Base-by-base conservation (phyloP, 2,113 vertebrate species). In the Pachycephala philippinensis region DNA sequence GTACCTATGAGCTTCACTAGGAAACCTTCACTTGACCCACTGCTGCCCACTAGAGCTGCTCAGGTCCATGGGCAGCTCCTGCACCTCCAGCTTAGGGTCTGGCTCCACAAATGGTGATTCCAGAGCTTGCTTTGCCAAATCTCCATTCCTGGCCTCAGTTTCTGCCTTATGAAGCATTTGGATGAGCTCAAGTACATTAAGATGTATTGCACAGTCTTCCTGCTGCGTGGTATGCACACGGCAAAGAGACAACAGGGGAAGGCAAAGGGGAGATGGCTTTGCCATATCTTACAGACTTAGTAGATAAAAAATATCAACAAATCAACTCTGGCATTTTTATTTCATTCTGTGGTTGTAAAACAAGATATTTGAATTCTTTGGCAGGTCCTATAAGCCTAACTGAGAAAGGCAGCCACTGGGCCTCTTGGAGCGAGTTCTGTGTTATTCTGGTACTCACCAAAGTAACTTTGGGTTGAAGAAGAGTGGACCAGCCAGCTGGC, bases 331-430 rank as follows among this genome's bases (percentile, higher is more conserved):
- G 27, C 44, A 68, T 19, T 16, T 79, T 5, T 33, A 50, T 71
- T 72, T 74, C 39, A 56, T 68, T 90, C 61, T 61, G 61, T 64
- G 53, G 47, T 39, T 88, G 33, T 56, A 75, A 90, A 96, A 64
- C 18, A 85, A 90, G 57, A 52, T 77, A 20, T 66, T 66, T 79
- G 57, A 80, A 68, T 79, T 75, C 60, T 68, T 78, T 64, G 65
- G 27, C 74, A 54, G 39, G 56, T 37, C 23, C 31, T 57, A 40
- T 33, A 64, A 14, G 19, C n/a, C 71, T 86, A 37, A 47, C 24
- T 54, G 37, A 93, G 49, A 78, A 94, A 87, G 37, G 56, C 56
- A 76, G 24, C 39, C 69, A 65, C 59, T 28, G 45, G 42, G 71
- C 39, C 47, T 75, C 59, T 57, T 79, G 53, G 33, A 79, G 56